These are phyloP conservation scores for Tetropium fuscum DNA, from an alignment of 2,888 invertebrate species.

Conservation along the genomic window DNA sequence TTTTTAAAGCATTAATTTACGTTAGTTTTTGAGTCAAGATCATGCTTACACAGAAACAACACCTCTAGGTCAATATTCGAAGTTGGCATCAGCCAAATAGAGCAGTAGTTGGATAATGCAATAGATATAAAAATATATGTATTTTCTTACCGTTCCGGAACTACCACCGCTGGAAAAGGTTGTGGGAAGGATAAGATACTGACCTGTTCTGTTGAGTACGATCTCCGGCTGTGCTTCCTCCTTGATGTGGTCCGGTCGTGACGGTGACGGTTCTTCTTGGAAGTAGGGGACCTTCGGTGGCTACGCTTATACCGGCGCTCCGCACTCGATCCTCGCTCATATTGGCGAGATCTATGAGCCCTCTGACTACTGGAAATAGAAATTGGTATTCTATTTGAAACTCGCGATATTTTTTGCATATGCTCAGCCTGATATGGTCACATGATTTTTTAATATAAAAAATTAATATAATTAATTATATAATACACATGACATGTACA, in stretches of 20 bases:
- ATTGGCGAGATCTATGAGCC: slow-evolving; percentile 71
- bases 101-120: slow-evolving; percentile 4
- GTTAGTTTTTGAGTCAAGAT: too few species aligned
- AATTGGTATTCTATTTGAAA: slow-evolving; percentile 21
- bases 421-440: slow-evolving; percentile 24
- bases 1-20: too few species aligned
- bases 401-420: slow-evolving; percentile 5
- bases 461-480: neutral
- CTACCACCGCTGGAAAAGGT: slow-evolving; percentile 11
- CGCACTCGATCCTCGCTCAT: slow-evolving; percentile 81
- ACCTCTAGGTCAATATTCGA: slow-evolving; percentile 1
- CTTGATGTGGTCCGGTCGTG: slow-evolving; percentile 66
- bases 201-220: slow-evolving; percentile 67
- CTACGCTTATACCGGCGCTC: slow-evolving; percentile 89
- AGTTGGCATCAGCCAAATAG: slow-evolving; percentile 2
- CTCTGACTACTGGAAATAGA: slow-evolving; percentile 70
- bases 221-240: slow-evolving; percentile 64
- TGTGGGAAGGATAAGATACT: slow-evolving; percentile 45
- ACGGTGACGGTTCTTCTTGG: slow-evolving; percentile 79
- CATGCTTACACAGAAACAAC: slow-evolving; percentile 25
- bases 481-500: too few species aligned
- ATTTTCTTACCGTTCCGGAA: slow-evolving; percentile 34
- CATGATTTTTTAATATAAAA: neutral
- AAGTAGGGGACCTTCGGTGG: slow-evolving; percentile 84
- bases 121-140: slow-evolving; percentile 14